Conservation (phyloP, 2,113 vertebrate species). For the Rhinoderma darwinii region DNA sequence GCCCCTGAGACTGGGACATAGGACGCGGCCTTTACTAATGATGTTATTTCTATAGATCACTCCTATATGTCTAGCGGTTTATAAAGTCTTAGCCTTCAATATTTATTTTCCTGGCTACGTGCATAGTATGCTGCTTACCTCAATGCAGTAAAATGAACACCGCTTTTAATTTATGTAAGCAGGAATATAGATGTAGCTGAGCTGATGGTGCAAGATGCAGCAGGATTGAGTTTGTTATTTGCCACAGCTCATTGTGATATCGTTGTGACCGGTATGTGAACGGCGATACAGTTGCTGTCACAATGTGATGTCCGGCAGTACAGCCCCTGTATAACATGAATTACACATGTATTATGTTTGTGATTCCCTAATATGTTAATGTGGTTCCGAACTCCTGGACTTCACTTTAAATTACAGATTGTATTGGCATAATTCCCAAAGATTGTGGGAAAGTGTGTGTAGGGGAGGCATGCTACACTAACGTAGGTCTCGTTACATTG, state of each 20-base stretch:
- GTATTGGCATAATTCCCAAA: no score
- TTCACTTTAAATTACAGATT: background rate
- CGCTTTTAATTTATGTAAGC: background rate
- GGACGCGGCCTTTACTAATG: background rate
- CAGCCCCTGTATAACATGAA: background rate
- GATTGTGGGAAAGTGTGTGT: no score
- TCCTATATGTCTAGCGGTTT: background rate
- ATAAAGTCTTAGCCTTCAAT: background rate
- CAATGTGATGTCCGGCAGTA: background rate
- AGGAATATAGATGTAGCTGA: background rate
- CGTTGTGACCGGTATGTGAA: background rate
- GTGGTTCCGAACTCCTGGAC: background rate
- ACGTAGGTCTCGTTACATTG: no score
- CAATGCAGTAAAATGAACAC: no score
- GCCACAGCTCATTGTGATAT: background rate
- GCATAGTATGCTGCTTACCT: background rate
- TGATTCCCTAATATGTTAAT: background rate
- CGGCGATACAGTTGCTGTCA: background rate
- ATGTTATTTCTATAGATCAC: constrained; percentile 3
- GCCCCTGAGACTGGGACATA: constrained; percentile 37
- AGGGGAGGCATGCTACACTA: no score
- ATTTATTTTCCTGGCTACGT: background rate
- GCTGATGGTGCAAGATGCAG: background rate
- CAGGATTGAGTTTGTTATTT: background rate
- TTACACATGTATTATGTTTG: background rate